Evolutionary conservation across 2,113 vertebrate species (phyloP).

Genomic region (Oryzias celebensis): DNA sequence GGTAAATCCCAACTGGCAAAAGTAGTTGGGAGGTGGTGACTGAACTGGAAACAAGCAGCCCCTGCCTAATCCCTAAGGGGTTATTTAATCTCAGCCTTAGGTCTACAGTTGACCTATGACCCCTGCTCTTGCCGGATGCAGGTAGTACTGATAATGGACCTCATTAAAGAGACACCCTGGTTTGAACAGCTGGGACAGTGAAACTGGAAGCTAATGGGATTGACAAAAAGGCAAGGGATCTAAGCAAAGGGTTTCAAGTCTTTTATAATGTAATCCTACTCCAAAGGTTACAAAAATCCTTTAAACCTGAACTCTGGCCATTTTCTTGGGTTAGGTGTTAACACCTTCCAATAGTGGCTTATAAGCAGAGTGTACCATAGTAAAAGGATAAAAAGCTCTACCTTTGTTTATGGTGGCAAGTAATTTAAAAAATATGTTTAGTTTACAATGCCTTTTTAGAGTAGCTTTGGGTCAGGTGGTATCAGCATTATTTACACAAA

Average conservation of each 20-base stretch:
- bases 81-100: constrained; percentile 76
- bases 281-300: constrained; percentile 25
- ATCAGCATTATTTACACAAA: no score
- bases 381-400: not conserved
- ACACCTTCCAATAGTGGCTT: constrained; percentile 20
- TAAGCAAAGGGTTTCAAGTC: constrained; percentile 24
- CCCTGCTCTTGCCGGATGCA: constrained; percentile 64
- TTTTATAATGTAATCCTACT: constrained; percentile 26
- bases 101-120: constrained; percentile 69
- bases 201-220: constrained; percentile 62
- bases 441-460: no score
- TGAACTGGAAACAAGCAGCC: constrained; percentile 29
- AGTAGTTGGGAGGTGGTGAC: not conserved
- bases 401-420: no score
- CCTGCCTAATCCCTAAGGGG: constrained; percentile 46
- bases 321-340: constrained; percentile 14
- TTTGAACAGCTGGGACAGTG: constrained; percentile 60
- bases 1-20: constrained; percentile 33
- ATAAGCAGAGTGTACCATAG: constrained; percentile 1
- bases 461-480: no score
- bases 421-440: no score
- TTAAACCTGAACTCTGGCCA: constrained; percentile 18
- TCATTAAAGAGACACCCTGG: constrained; percentile 69
- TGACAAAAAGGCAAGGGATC: constrained; percentile 49
- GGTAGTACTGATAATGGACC: constrained; percentile 77